Evolutionary conservation across 2,888 invertebrate species (phyloP).

Genomic region (Limnephilus lunatus): DNA sequence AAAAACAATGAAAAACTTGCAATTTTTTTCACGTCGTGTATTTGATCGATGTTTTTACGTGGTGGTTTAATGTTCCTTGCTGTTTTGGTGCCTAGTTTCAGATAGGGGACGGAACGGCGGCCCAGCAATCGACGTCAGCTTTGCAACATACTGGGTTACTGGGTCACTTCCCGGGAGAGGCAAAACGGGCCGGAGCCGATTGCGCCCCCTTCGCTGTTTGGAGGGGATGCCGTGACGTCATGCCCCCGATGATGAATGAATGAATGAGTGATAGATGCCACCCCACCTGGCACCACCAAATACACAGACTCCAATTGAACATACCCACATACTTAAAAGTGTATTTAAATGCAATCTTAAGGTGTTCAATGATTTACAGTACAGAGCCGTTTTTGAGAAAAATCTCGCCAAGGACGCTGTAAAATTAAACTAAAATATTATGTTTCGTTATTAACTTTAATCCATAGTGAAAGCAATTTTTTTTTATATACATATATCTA

Average conservation of each 20-base stretch:
- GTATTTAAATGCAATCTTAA: neutral
- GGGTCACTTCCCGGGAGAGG: constrained; percentile 64
- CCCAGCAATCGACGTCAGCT: constrained; percentile 60
- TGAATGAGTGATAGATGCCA: constrained; percentile 38
- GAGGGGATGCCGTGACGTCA: constrained; percentile 56
- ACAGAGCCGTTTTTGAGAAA: too few species aligned
- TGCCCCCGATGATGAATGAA: constrained; percentile 60
- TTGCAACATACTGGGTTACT: constrained; percentile 64
- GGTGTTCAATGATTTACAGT: too few species aligned
- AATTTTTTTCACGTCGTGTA: neutral
- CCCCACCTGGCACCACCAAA: neutral
- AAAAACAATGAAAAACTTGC: neutral
- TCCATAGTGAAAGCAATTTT: too few species aligned
- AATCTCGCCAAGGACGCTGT: too few species aligned
- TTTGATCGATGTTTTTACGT: neutral
- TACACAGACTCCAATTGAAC: neutral
- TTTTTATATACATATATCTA: too few species aligned
- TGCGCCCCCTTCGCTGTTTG: constrained; percentile 22
- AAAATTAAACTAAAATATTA: too few species aligned
- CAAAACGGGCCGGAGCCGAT: constrained; percentile 48
- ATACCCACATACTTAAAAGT: neutral
- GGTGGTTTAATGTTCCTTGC: neutral
- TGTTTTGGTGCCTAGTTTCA: neutral
- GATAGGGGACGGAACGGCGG: neutral
- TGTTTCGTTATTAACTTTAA: too few species aligned